Evolutionary conservation across 2,113 vertebrate genomes (phyloP).

Genomic region (Xiphias gladius): DNA sequence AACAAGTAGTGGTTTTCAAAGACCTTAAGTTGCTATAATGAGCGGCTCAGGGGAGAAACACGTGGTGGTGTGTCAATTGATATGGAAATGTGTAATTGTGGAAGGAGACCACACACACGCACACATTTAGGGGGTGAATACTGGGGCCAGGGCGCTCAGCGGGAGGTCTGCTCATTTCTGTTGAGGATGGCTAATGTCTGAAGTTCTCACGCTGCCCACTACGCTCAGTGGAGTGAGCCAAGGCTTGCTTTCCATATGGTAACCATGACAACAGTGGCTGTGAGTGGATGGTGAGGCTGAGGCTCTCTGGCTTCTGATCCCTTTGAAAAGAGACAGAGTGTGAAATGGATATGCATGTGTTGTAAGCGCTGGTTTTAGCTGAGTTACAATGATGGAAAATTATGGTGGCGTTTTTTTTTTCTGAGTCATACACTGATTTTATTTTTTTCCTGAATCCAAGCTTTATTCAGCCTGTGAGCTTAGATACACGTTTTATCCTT

Average conservation of each 20-base stretch:
- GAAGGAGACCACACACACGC: conserved; percentile 79
- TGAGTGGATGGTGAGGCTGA: conserved; percentile 73
- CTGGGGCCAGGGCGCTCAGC: conserved; percentile 40
- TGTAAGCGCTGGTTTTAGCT: conserved; percentile 38
- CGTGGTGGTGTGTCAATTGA: conserved; percentile 76
- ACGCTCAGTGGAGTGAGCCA: conserved; percentile 55
- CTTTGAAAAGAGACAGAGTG: conserved; percentile 66
- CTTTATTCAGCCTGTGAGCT: not conserved
- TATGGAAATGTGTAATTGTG: conserved; percentile 79
- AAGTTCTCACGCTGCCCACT: conserved; percentile 80
- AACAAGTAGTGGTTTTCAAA: conserved; percentile 74
- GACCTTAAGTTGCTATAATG: conserved; percentile 74
- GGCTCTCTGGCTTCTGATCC: conserved; percentile 70
- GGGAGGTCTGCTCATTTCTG: conserved; percentile 76
- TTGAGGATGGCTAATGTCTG: conserved; percentile 72
- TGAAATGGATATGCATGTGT: conserved; percentile 69
- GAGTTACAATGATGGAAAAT: conserved; percentile 42
- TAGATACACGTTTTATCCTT: conserved; percentile 15
- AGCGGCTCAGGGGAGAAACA: conserved; percentile 71
- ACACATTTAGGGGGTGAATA: conserved; percentile 73
- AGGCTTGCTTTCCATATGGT: conserved; percentile 75
- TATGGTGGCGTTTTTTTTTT: conserved; percentile 9
- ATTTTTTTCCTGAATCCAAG: not conserved
- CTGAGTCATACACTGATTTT: conserved; percentile 15
- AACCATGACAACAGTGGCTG: conserved; percentile 80